A percentile compares a stretch with the other conserved stretches of the same genome.
These are phyloP conservation scores for Heterotilapia buettikoferi DNA, from an alignment of 2,113 vertebrate genomes.

Conservation along the genomic window DNA sequence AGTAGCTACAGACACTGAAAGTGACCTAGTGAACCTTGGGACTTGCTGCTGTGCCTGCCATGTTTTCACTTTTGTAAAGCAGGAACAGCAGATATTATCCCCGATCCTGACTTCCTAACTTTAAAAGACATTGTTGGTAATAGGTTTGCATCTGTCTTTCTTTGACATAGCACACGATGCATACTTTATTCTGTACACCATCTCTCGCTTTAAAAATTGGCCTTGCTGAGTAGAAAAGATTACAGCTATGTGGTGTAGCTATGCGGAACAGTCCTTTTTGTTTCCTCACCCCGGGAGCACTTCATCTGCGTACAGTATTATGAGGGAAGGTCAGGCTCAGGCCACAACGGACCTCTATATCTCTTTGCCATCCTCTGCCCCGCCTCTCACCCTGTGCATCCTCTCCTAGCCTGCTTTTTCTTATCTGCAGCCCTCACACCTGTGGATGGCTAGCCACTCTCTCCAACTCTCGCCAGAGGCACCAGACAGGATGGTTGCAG, in stretches of 20 bases:
- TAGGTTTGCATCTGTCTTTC: not conserved
- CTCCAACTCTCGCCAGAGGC: conserved; percentile 35
- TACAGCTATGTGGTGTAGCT: not conserved
- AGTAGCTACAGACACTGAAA: conserved; percentile 38
- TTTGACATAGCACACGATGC: conserved; percentile 5
- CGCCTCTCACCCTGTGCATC: not conserved
- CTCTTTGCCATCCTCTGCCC: conserved; percentile 16
- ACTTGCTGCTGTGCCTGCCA: conserved; percentile 5
- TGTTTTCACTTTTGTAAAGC: conserved; percentile 30
- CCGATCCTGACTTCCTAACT: conserved; percentile 6
- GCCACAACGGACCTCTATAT: conserved; percentile 16
- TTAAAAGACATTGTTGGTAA: conserved; percentile 11
- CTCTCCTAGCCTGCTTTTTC: not conserved
- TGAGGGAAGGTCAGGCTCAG: conserved; percentile 31
- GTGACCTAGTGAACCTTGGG: conserved; percentile 45
- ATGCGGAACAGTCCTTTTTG: conserved; percentile 7
- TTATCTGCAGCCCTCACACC: conserved; percentile 64
- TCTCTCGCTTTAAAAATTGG: not conserved
- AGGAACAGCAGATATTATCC: conserved; percentile 13
- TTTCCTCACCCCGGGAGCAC: not conserved
- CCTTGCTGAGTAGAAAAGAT: not conserved
- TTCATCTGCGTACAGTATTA: not conserved
- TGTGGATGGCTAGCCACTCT: conserved; percentile 40
- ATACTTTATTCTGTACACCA: conserved; percentile 1
- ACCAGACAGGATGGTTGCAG: conserved; percentile 59